Base-by-base conservation (phyloP, 2,888 invertebrate species). In the Acrobasis repandana region DNA sequence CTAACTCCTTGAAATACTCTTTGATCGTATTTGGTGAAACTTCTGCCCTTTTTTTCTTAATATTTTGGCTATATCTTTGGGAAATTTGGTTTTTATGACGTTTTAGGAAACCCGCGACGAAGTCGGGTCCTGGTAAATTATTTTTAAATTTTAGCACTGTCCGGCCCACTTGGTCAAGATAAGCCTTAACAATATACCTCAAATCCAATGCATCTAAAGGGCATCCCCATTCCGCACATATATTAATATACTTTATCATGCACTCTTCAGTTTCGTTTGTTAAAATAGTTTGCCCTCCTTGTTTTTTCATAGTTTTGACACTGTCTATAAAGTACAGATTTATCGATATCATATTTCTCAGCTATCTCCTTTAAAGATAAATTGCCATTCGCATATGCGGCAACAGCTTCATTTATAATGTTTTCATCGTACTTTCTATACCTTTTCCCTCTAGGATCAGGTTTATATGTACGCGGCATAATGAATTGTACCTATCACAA, bases 211-310 rank as follows among this genome's bases (percentile, higher is more conserved):
- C 28, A 14, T 60, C 59, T 50, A 71, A 48, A 18, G 65, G 67
- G 63, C 62, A 69, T 46, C 69, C 66, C 70, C 65, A 71, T 52
- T 67, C 65, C 20, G 63, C 63, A 65, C 70, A 63, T 4, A 36
- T 36, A 36, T 36, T 36, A 36, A 36, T 36, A 8, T 36, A 36
- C 36, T 36, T 36, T 36, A 36, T 36, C 6, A 36, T 36, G 6
- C 6, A 36, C 2, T 4, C 1, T 36, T 36, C 36, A 36, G 36
- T 36, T 1, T 36, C 36, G 3, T 36, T 8, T 4, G 2, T 8
- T 8, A 36, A 36, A 36, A 36, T 8, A 36, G 36, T 36, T 36
- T 36, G 36, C 36, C 36, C 36, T 8, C 36, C 36, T 36, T 36
- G 36, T 8, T 36, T 36, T 8, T 36, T 36, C 36, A 36, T 36